Conservation (phyloP, 1,140 invertebrate genomes). For the Drosophila simulans region DNA sequence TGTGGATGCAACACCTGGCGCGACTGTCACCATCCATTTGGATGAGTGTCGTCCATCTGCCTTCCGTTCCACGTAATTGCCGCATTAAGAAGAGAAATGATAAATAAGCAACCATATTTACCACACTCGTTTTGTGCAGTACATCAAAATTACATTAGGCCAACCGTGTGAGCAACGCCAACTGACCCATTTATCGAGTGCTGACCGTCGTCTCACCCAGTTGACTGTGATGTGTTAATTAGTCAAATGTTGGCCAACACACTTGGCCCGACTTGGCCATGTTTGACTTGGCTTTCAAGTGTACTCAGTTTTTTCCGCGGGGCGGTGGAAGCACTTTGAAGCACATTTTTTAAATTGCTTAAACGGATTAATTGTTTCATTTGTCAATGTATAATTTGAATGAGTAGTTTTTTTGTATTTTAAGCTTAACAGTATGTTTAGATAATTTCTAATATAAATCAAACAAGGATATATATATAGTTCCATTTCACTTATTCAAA, state of each 20-base stretch:
- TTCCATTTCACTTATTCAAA: no score
- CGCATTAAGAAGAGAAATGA: slow-evolving; percentile 7
- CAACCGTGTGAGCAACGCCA: slow-evolving; percentile 17
- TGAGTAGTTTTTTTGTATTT: no score
- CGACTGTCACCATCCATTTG: slow-evolving; percentile 38
- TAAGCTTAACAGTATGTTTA: no score
- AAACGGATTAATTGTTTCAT: background rate
- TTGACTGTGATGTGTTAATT: slow-evolving; percentile 70
- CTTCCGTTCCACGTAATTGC: slow-evolving; percentile 26
- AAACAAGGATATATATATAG: no score
- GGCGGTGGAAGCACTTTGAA: background rate
- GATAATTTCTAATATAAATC: no score
- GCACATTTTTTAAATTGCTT: background rate
- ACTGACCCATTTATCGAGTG: slow-evolving; percentile 57
- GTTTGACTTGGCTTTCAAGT: slow-evolving; percentile 24
- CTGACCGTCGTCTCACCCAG: slow-evolving; percentile 17
- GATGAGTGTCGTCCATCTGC: slow-evolving; percentile 27
- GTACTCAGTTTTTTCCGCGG: slow-evolving; percentile 7
- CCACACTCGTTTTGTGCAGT: slow-evolving; percentile 21
- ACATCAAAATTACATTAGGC: slow-evolving; percentile 75
- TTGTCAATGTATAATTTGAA: no score
- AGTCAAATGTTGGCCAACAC: slow-evolving; percentile 61
- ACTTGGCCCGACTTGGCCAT: slow-evolving; percentile 15
- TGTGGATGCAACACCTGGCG: slow-evolving; percentile 26
- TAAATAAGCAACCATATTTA: background rate